These are phyloP conservation scores for Aptenodytes forsteri DNA, from an alignment of 2,113 vertebrate species.

Conservation along the genomic window DNA sequence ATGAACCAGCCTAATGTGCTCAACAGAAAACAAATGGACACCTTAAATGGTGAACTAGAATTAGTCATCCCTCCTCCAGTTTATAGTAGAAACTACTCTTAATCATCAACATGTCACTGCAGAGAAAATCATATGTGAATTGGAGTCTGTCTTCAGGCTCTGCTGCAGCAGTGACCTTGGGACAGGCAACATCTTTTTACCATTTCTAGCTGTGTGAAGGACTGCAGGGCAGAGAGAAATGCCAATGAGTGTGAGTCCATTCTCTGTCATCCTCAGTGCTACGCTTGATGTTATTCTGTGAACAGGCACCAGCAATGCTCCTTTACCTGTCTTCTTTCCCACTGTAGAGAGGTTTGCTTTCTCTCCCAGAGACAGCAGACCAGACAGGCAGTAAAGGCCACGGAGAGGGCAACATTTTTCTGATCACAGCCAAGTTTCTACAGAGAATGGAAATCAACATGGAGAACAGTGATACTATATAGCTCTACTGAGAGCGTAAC, in stretches of 20 bases:
- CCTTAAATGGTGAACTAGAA: not conserved
- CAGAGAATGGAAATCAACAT: slow-evolving; percentile 7
- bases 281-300: not conserved
- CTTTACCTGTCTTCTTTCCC: not conserved
- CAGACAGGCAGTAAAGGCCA: not conserved
- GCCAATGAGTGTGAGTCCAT: not conserved
- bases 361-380: not conserved
- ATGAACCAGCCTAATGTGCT: not conserved
- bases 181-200: not conserved
- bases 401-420: not conserved
- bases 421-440: not conserved
- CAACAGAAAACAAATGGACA: not conserved
- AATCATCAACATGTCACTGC: not conserved
- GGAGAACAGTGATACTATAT: slow-evolving; percentile 18
- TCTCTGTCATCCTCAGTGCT: not conserved
- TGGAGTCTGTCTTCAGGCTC: not conserved
- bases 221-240: not conserved
- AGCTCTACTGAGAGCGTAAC: not conserved
- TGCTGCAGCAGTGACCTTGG: not conserved
- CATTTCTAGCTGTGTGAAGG: not conserved
- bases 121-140: not conserved
- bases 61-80: not conserved
- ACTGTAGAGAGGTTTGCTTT: not conserved
- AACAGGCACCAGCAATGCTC: not conserved
- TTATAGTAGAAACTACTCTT: not conserved